Conservation (phyloP, 2,797 vertebrate genomes). For the Poecilia wingei region DNA sequence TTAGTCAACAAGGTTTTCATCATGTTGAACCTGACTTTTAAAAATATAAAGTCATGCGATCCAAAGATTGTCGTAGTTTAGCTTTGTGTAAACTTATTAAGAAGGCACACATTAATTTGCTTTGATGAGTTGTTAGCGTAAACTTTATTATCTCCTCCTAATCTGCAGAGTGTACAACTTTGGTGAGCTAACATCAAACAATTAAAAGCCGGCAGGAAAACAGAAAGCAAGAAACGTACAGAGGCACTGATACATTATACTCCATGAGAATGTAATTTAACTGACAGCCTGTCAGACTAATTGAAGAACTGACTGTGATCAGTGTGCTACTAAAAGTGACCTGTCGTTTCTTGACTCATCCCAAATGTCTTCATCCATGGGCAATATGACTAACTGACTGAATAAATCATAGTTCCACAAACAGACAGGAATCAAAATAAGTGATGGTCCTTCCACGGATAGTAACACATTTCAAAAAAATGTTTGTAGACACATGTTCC, state of each 20-base stretch:
- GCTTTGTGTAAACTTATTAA: not conserved
- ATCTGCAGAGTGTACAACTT: not conserved
- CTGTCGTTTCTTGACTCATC: slow-evolving; percentile 16
- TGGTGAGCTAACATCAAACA: slow-evolving; percentile 12
- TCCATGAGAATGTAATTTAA: slow-evolving; percentile 8
- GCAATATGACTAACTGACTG: not conserved
- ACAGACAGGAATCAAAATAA: not conserved
- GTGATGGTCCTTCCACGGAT: slow-evolving; percentile 12
- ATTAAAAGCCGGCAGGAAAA: slow-evolving; percentile 7
- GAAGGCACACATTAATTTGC: not conserved
- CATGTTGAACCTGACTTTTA: not conserved
- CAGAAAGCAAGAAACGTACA: not conserved
- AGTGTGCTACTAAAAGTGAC: slow-evolving; percentile 3
- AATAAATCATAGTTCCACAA: not conserved
- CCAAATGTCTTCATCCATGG: slow-evolving; percentile 2
- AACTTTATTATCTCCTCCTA: slow-evolving; percentile 1
- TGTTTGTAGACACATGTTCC: not conserved
- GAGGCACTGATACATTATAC: not conserved
- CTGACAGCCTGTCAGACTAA: slow-evolving; percentile 15
- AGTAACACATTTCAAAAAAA: slow-evolving; percentile 2
- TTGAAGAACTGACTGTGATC: slow-evolving; percentile 16
- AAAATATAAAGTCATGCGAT: not conserved
- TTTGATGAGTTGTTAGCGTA: not conserved
- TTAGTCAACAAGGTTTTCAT: not conserved
- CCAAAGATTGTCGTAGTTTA: not conserved